phyloP scores from a whole-genome alignment of 2,113 vertebrate genomes.

The Phrynocephalus versicolor region DNA sequence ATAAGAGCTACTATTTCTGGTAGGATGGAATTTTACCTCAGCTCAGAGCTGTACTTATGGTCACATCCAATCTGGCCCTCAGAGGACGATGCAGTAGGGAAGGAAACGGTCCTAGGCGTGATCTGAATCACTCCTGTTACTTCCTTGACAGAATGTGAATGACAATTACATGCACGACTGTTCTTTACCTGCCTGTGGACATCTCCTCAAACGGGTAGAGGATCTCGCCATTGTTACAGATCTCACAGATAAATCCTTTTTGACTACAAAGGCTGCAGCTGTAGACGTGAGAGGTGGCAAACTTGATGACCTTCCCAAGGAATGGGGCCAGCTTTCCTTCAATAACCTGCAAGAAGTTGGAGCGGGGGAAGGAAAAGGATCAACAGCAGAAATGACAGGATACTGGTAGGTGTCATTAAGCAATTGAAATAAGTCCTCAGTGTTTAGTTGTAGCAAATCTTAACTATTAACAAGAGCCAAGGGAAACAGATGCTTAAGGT shows the following conservation, averaged over 20 bases:
- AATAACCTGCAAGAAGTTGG: slow-evolving; percentile 84
- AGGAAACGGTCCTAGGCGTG: not conserved
- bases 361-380: slow-evolving; percentile 35
- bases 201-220: slow-evolving; percentile 97
- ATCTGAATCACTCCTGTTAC: not conserved
- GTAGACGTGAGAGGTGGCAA: slow-evolving; percentile 94
- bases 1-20: not conserved
- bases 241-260: slow-evolving; percentile 98
- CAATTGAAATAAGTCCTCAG: slow-evolving; percentile 35
- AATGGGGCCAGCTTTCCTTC: slow-evolving; percentile 97
- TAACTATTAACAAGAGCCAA: not conserved
- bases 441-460: slow-evolving; percentile 10
- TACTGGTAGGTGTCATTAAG: slow-evolving; percentile 48
- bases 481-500: no score
- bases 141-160: not conserved
- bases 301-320: slow-evolving; percentile 96
- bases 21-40: not conserved
- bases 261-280: slow-evolving; percentile 97
- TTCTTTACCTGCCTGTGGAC: slow-evolving; percentile 88
- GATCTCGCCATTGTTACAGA: slow-evolving; percentile 93
- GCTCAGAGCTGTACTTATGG: not conserved
- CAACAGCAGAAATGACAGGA: slow-evolving; percentile 37
- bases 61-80: not conserved
- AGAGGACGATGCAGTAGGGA: not conserved
- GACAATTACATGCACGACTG: not conserved